Conservation (phyloP, 2,797 vertebrate species). For the Mormyrops boulengeri region DNA sequence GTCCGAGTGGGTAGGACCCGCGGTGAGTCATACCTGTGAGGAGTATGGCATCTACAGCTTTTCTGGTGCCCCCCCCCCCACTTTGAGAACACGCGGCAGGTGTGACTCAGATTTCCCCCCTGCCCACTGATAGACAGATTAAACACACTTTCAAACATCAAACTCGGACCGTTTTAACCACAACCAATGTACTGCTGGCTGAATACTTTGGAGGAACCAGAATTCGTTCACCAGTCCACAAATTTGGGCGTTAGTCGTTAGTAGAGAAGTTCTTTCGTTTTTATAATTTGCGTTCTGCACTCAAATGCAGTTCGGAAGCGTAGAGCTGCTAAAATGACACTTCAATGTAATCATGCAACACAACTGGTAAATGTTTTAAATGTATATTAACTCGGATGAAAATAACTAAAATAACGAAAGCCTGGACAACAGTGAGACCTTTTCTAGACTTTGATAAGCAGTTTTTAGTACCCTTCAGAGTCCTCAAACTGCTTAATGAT, state of each 20-base stretch:
- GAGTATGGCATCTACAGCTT: constrained; percentile 25
- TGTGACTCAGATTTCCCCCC: constrained; percentile 58
- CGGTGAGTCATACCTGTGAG: constrained; percentile 56
- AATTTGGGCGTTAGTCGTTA: background rate
- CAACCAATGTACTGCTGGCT: background rate
- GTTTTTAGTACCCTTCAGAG: background rate
- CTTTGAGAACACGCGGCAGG: background rate
- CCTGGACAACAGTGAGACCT: background rate
- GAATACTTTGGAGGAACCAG: background rate
- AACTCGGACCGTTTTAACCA: background rate
- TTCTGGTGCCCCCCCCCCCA: constrained; percentile 23
- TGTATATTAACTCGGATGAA: background rate
- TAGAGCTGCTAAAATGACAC: background rate
- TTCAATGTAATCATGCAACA: background rate
- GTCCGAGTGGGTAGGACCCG: background rate
- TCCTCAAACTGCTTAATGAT: background rate
- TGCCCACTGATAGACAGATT: constrained; percentile 48
- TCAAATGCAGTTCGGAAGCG: background rate
- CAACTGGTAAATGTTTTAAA: background rate
- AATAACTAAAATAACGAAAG: background rate
- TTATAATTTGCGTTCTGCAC: background rate
- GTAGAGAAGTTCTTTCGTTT: background rate
- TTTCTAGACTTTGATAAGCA: background rate
- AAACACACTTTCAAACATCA: constrained; percentile 42
- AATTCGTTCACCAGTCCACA: background rate